Percentiles rank a stretch among this genome's conserved stretches.
Conservation (phyloP, 2,888 invertebrate species). For the Argyra leucocephala region DNA sequence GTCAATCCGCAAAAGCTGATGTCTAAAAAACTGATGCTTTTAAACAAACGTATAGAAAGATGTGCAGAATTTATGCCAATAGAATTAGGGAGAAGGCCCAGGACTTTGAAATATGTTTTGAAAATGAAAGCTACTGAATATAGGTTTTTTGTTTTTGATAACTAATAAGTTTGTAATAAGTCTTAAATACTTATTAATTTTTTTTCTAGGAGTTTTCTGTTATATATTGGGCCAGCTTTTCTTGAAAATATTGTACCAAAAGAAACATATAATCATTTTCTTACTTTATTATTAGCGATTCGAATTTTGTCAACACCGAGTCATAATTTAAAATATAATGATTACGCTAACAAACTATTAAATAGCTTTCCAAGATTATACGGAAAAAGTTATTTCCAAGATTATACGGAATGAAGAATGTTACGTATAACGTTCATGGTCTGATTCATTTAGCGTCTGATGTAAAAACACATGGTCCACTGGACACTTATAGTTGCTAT, state of each 20-base stretch:
- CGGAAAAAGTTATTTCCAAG: constrained; percentile 8
- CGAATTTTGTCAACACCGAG: no score
- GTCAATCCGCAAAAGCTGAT: neutral
- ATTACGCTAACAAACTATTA: constrained; percentile 2
- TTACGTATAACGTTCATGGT: constrained; percentile 20
- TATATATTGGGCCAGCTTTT: neutral
- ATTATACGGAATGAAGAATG: neutral
- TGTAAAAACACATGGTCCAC: constrained; percentile 20
- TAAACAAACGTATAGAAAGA: neutral
- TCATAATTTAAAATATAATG: constrained; percentile 8
- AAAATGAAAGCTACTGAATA: no score
- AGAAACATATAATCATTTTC: constrained; percentile 8
- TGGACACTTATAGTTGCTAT: constrained; percentile 22
- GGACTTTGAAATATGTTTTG: no score
- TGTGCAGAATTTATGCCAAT: neutral
- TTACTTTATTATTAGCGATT: neutral
- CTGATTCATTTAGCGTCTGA: constrained; percentile 20
- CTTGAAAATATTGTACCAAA: constrained; percentile 7
- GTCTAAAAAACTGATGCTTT: neutral
- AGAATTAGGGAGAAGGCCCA: neutral
- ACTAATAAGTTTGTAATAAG: neutral
- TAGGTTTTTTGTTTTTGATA: neutral
- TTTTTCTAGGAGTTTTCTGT: constrained; percentile 3
- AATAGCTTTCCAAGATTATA: no score
- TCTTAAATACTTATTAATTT: no score